phyloP scores from a whole-genome alignment of 2,113 vertebrate species.

The Porphyrio hochstetteri region DNA sequence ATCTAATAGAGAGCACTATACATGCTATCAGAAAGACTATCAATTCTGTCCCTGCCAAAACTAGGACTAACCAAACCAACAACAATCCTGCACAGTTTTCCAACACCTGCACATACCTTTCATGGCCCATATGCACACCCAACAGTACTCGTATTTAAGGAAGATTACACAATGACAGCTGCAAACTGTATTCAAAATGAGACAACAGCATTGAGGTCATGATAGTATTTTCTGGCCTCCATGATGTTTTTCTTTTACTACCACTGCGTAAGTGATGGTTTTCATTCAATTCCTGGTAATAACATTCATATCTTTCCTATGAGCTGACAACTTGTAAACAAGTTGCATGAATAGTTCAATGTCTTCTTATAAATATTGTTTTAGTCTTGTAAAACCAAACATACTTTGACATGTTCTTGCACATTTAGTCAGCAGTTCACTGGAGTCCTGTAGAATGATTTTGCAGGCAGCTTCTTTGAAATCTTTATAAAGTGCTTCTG shows the following conservation, averaged over 20 bases:
- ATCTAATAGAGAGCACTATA: too few relatives aligned
- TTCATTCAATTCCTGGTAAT: background rate
- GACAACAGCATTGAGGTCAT: background rate
- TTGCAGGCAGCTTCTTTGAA: background rate
- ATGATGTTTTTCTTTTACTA: background rate
- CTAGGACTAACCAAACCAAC: background rate
- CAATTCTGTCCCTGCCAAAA: too few relatives aligned
- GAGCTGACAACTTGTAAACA: background rate
- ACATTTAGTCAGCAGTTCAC: background rate
- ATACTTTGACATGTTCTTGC: background rate
- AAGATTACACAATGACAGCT: background rate
- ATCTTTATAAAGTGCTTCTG: background rate
- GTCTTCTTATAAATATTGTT: background rate
- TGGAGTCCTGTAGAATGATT: background rate
- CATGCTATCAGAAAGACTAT: too few relatives aligned
- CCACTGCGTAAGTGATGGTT: background rate
- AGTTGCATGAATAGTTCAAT: background rate
- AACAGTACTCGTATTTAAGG: background rate
- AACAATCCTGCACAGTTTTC: background rate
- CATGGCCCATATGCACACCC: accelerated
- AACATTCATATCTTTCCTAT: background rate
- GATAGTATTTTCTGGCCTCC: background rate
- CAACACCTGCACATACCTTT: accelerated
- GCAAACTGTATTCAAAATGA: background rate
- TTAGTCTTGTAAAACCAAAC: background rate